Percentiles rank a stretch among this genome's conserved stretches.
These are phyloP conservation scores for Phylloscopus whistleri DNA, from an alignment of 2,113 vertebrate genomes.

Conservation along the genomic window DNA sequence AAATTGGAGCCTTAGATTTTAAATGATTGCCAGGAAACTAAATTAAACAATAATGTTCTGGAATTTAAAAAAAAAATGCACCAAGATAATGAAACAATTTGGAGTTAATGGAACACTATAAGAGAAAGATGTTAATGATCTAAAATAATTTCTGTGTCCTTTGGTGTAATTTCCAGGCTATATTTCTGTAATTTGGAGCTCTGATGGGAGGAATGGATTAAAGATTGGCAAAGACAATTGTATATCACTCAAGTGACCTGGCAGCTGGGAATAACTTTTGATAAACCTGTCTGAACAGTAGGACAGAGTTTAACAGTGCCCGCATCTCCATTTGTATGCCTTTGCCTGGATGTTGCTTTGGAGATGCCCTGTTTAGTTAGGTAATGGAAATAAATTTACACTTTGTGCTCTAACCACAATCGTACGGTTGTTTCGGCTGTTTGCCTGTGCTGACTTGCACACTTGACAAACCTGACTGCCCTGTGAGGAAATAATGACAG, in stretches of 20 bases:
- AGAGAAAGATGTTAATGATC: neutral
- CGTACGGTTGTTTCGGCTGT: neutral
- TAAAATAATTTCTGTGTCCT: neutral
- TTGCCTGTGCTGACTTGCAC: neutral
- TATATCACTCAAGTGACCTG: neutral
- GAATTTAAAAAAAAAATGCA: neutral
- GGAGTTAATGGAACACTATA: neutral
- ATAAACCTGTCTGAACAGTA: too few relatives aligned
- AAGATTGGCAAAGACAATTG: neutral
- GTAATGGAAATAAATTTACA: neutral
- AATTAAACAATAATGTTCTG: neutral
- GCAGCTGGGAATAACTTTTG: neutral
- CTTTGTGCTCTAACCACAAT: neutral
- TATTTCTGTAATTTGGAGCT: neutral
- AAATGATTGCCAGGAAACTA: neutral
- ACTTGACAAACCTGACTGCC: neutral
- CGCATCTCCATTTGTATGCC: neutral
- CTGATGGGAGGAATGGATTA: neutral
- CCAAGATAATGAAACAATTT: constrained; percentile 26
- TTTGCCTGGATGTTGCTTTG: neutral
- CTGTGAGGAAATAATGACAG: neutral
- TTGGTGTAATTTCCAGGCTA: neutral
- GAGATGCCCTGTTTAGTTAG: neutral
- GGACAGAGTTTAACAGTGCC: neutral
- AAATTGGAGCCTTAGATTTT: neutral